Percentiles rank a stretch among this genome's conserved stretches.
These are phyloP conservation scores for Ia io DNA, from an alignment of 2,113 vertebrate genomes.

Conservation along the genomic window DNA sequence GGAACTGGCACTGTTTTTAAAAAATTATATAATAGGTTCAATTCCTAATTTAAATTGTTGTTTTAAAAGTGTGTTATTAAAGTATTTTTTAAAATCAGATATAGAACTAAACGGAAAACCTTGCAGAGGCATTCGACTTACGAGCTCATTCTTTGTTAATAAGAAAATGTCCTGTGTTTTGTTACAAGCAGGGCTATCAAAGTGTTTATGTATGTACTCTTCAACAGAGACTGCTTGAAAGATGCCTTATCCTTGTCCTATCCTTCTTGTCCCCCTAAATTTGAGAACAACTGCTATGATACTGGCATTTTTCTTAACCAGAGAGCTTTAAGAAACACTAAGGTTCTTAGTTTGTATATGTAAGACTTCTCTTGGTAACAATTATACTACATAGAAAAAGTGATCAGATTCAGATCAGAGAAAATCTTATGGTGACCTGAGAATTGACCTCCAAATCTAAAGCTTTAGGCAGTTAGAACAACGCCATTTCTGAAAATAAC, in stretches of 20 bases:
- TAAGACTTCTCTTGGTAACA: not conserved
- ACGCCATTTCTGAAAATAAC: not conserved
- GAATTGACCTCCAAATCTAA: not conserved
- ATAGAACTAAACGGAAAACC: not conserved
- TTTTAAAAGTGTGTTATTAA: not conserved
- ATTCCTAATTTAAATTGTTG: not conserved
- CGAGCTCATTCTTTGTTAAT: not conserved
- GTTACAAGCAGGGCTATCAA: not conserved
- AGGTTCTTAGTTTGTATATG: not conserved
- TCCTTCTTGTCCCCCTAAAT: not conserved
- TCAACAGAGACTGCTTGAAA: not conserved
- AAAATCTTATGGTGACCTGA: not conserved
- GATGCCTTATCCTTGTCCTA: not conserved
- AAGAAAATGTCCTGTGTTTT: not conserved
- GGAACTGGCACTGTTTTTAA: not conserved
- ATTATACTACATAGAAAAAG: not conserved
- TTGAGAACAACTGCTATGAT: not conserved
- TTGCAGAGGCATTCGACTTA: not conserved
- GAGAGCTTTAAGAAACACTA: not conserved
- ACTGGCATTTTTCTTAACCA: not conserved
- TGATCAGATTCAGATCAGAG: not conserved
- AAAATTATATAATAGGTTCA: not conserved
- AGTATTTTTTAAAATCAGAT: conserved; percentile 9
- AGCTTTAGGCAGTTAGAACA: not conserved
- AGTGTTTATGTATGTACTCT: not conserved